Conservation (phyloP, 2,797 vertebrate genomes). For the Melanotaenia pygmaea region DNA sequence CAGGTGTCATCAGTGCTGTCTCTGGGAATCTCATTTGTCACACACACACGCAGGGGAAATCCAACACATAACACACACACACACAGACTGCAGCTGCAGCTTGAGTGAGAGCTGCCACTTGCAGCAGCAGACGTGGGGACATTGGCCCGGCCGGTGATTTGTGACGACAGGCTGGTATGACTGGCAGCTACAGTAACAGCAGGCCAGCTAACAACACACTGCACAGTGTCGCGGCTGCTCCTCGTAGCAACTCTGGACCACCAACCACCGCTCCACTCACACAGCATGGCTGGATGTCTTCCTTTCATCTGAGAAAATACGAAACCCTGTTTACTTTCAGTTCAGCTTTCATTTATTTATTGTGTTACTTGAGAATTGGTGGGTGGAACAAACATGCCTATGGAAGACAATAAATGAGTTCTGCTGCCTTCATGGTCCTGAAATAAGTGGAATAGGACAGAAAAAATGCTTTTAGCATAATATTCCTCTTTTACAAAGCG, state of each 20-base stretch:
- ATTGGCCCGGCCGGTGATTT: conserved; percentile 71
- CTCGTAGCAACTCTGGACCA: too few relatives aligned
- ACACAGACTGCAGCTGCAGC: conserved; percentile 67
- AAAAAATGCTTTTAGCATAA: too few relatives aligned
- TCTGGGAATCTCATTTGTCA: conserved; percentile 88
- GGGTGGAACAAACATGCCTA: neutral
- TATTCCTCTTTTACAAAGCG: neutral
- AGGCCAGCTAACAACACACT: conserved; percentile 67
- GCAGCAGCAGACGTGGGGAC: conserved; percentile 84
- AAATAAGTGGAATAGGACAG: too few relatives aligned
- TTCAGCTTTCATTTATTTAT: neutral
- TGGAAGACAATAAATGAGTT: neutral
- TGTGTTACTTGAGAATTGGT: neutral
- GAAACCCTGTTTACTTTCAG: neutral
- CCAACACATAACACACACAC: conserved; percentile 57
- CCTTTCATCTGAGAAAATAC: neutral
- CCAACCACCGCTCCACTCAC: neutral
- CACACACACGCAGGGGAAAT: conserved; percentile 75
- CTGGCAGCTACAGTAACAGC: conserved; percentile 86
- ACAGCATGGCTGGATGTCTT: neutral
- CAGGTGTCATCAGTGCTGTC: conserved; percentile 86
- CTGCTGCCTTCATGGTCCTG: neutral
- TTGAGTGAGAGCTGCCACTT: conserved; percentile 89
- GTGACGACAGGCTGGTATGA: conserved; percentile 70
- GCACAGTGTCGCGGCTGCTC: neutral